Base-by-base conservation (phyloP, 2,888 invertebrate genomes). In the Cistogaster globosa region DNA sequence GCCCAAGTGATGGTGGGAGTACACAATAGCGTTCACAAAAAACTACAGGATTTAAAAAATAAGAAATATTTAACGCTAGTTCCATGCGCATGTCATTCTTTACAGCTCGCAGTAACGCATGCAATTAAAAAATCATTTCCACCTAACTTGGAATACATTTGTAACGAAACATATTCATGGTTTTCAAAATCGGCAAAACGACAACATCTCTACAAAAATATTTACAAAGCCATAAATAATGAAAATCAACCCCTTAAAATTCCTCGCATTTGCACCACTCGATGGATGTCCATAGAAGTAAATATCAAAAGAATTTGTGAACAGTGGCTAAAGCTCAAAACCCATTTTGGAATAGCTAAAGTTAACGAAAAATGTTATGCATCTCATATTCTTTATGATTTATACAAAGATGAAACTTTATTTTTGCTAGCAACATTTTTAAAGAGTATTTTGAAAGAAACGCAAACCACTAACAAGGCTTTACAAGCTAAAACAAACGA, bases 221-320 rank as follows among this genome's bases (percentile, higher is more conserved):
- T 51, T 51, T 51, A 51, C 51, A 51, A 51, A n/a, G 51, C 51
- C 18, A 51, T 51, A 51, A 51, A 51, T 51, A 51, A 51, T 51
- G 18, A 51, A 9, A 51, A 18, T 2, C n/a, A 51, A 7, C 51
- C 51, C n/a, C 51, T 51, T 51, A 51, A 51, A 51, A 51, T 51
- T 51, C n/a, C 18, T 51, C 51, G 51, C n/a, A 1, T n/a, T 18
- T 51, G 51, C 18, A 16, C 51, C 18, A 51, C 51, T 51, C 51
- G 51, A 18, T 51, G 45, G 45, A 45, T 45, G 45, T 26, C 26
- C 26, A 26, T 26, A 26, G 26, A 26, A 26, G 26, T 26, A 26
- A 26, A 26, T 26, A 26, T 26, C 26, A 26, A 26, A 26, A 26
- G 26, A 26, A 26, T 26, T 26, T 26, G 26, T 26, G 26, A 26